Evolutionary conservation across 2,113 vertebrate species (phyloP), one percentile per base, ranked within the genome.

Genomic region (Grus americana): DNA sequence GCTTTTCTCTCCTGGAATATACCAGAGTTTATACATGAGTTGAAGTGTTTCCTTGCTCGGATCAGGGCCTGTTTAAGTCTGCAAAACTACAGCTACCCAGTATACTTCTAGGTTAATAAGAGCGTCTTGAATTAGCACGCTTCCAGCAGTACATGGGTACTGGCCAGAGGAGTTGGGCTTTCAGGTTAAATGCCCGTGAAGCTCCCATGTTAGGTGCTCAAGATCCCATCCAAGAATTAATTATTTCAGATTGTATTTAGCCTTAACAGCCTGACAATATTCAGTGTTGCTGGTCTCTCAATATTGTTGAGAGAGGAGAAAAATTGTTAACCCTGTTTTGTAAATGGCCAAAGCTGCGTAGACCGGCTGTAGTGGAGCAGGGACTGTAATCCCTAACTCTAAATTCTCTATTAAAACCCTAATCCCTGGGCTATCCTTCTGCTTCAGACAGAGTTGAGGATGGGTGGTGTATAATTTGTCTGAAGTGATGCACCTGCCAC

Each of bases 391-490:
- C 93, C 36, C 57, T 80, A 80, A 74, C 78, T 86, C 87, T 91
- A 80, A 83, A 92, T 83, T 93, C 63, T 78, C 85, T 79, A 42
- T 94, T 95, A 88, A 93, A 95, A n/a, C 86, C 38, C 55, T 85
- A 95, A 94, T 92, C 92, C 82, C 50, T 92, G 42, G 50, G 30
- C 79, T 73, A 4, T 59, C 86, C 95, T 95, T 94, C 85, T 90
- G 95, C 67, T 94, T 62, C 90, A 86, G 61, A 26, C 57, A 55
- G 75, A 34, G 10, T 76, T 88, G 0, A 0, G 63, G 50, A 22
- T 40, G 68, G 38, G 62, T 57, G 15, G 24, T 36, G 29, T 44
- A 26, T 83, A n/a, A 88, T 76, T 67, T 59, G 24, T 59, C 59
- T 72, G 50, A 73, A 75, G 75, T 42, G 74, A 70, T 50, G 70